These are phyloP conservation scores for Canis aureus DNA, from an alignment of 2,113 vertebrate species.

Conservation along the genomic window DNA sequence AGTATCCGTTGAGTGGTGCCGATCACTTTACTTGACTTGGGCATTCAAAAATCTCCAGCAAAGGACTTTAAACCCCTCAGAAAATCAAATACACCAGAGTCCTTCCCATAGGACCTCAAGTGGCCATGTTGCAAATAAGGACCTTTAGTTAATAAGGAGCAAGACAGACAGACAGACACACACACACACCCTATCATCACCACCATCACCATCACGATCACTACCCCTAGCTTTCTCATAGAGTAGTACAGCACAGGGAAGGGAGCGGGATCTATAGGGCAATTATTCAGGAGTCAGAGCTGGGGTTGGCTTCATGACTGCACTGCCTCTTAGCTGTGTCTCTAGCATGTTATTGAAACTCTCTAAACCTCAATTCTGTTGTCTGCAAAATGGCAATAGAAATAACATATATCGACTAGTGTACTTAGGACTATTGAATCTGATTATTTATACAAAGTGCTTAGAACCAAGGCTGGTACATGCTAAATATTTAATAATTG, in stretches of 20 bases:
- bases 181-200: not conserved
- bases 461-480: not conserved
- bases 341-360: not conserved
- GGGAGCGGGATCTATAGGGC: not conserved
- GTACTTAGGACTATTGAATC: not conserved
- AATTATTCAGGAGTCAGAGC: not conserved
- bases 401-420: not conserved
- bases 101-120: not conserved
- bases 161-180: not conserved
- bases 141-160: not conserved
- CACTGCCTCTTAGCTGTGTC: not conserved
- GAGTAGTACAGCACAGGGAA: accelerated
- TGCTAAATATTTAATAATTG: not conserved
- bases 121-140: not conserved
- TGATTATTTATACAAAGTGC: not conserved
- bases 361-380: not conserved
- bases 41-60: not conserved
- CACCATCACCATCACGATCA: no score
- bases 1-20: not conserved
- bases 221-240: not conserved
- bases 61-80: not conserved
- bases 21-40: not conserved
- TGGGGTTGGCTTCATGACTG: not conserved
- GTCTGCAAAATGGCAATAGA: not conserved
- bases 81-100: not conserved